Conservation (phyloP, 1,140 invertebrate genomes). For the Aplysia californica region DNA sequence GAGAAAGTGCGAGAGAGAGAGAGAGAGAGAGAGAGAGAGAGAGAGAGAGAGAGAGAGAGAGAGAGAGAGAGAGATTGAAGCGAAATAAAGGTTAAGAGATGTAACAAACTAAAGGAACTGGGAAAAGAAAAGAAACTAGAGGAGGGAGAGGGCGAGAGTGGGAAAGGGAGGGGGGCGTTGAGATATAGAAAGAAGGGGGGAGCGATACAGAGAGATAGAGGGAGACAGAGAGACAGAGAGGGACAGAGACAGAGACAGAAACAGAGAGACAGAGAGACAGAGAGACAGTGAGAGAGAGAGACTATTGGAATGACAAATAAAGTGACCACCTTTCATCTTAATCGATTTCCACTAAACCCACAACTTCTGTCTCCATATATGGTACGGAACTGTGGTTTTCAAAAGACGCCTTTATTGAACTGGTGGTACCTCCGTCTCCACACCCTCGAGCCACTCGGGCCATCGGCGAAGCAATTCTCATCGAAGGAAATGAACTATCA, state of each 20-base stretch:
- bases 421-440: not conserved
- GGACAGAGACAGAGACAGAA: too few species aligned
- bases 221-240: not conserved
- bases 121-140: not conserved
- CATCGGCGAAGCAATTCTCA: not conserved
- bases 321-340: too few species aligned
- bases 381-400: not conserved
- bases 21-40: not conserved
- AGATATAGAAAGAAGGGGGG: not conserved
- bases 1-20: too few species aligned
- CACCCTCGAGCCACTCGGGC: not conserved
- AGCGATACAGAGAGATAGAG: not conserved
- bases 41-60: not conserved
- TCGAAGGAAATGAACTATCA: not conserved
- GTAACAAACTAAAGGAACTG: not conserved
- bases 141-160: not conserved
- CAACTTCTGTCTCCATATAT: too few species aligned
- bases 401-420: not conserved
- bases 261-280: not conserved
- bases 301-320: not conserved
- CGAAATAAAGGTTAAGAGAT: not conserved
- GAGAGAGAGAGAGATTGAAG: too few species aligned
- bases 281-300: not conserved
- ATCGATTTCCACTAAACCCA: too few species aligned
- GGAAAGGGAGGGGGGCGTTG: not conserved